Percentiles rank a stretch among this genome's conserved stretches.
These are phyloP conservation scores for Platycheirus albimanus DNA, from an alignment of 2,888 invertebrate species.

Conservation along the genomic window DNA sequence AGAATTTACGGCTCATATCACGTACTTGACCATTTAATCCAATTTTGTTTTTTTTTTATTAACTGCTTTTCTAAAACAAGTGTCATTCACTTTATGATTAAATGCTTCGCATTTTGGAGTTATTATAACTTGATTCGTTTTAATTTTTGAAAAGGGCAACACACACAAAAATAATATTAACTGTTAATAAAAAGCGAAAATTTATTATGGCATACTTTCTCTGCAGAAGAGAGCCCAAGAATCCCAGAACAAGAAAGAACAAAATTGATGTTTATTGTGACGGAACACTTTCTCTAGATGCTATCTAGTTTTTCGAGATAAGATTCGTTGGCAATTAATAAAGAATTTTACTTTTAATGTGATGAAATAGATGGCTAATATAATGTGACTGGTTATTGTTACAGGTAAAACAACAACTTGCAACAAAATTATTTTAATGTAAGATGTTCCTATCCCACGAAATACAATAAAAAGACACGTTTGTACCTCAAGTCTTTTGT, in stretches of 20 bases:
- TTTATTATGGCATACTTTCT: slow-evolving; percentile 67
- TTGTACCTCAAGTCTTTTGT: too few species aligned
- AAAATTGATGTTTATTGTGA: slow-evolving; percentile 33
- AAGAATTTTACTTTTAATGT: slow-evolving; percentile 29
- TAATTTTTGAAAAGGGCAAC: slow-evolving; percentile 28
- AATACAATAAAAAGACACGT: too few species aligned
- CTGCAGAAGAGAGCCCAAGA: slow-evolving; percentile 41
- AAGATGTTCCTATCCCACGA: too few species aligned
- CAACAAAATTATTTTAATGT: too few species aligned
- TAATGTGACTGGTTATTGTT: not conserved
- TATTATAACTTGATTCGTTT: slow-evolving; percentile 37
- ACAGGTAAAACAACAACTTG: not conserved
- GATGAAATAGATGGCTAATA: slow-evolving; percentile 7
- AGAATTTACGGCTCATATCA: slow-evolving; percentile 45
- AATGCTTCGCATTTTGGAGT: slow-evolving; percentile 22
- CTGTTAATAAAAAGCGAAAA: slow-evolving; percentile 65
- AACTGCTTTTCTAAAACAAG: slow-evolving; percentile 43
- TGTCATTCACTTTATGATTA: slow-evolving; percentile 46
- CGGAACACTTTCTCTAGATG: slow-evolving; percentile 57
- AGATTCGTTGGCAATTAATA: not conserved
- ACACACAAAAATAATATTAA: slow-evolving; percentile 2
- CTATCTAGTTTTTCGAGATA: slow-evolving; percentile 40
- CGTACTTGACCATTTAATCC: slow-evolving; percentile 59
- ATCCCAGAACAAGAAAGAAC: slow-evolving; percentile 44
- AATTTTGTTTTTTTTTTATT: slow-evolving; percentile 23